Evolutionary conservation across 1,140 invertebrate genomes (phyloP).

Genomic region (Sycobia sp.): DNA sequence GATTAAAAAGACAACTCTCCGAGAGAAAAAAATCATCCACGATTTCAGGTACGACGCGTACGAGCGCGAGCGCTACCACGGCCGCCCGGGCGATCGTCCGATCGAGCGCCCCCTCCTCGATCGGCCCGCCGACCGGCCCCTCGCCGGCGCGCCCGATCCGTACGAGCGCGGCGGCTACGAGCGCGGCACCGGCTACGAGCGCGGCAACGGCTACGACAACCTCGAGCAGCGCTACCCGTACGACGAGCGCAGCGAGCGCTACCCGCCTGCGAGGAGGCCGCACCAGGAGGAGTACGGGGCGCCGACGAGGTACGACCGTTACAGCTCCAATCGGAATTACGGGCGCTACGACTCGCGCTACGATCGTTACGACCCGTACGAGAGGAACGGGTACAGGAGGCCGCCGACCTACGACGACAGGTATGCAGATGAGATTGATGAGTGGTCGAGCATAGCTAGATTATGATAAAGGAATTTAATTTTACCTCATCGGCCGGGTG

Average conservation of each 20-base stretch:
- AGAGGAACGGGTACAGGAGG: constrained; percentile 42
- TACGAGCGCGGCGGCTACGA: constrained; percentile 40
- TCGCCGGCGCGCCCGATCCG: background rate
- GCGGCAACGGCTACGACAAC: constrained; percentile 56
- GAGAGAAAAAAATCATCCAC: too few relatives aligned
- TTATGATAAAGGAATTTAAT: constrained; percentile 2
- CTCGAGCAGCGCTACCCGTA: constrained; percentile 46
- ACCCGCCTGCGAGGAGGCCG: constrained; percentile 34
- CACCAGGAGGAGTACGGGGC: constrained; percentile 42
- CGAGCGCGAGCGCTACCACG: constrained; percentile 29
- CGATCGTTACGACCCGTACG: constrained; percentile 48
- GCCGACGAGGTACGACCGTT: constrained; percentile 44
- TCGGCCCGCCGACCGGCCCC: constrained; percentile 42
- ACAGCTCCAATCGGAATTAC: constrained; percentile 39
- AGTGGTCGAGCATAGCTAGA: too few relatives aligned
- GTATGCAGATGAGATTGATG: too few relatives aligned
- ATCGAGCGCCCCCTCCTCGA: constrained; percentile 44
- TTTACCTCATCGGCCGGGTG: too few relatives aligned
- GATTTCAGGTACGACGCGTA: constrained; percentile 27
- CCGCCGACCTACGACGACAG: constrained; percentile 42
- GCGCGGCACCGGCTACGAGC: constrained; percentile 42
- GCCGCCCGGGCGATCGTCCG: constrained; percentile 43
- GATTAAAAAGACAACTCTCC: too few relatives aligned
- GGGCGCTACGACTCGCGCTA: constrained; percentile 38
- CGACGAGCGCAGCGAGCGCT: constrained; percentile 47